Percentiles rank a stretch among this genome's conserved stretches.
Evolutionary conservation across 2,113 vertebrate species (phyloP).

Genomic region (Eurypyga helias): DNA sequence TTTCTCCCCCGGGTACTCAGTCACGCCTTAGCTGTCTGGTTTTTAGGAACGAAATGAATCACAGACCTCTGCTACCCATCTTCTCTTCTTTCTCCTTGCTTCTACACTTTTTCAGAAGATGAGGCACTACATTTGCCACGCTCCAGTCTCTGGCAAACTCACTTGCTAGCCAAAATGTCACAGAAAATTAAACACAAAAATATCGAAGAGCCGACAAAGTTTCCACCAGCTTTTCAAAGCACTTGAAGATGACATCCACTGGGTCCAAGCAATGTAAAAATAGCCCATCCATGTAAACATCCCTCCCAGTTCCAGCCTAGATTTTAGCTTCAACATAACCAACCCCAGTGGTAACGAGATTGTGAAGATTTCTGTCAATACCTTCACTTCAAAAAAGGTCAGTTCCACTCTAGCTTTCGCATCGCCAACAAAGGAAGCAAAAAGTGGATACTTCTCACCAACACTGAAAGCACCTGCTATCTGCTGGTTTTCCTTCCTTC

Average conservation of each 20-base stretch:
- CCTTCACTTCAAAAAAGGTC: background rate
- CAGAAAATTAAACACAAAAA: background rate
- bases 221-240: background rate
- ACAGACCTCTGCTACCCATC: background rate
- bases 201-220: background rate
- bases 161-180: background rate
- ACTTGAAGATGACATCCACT: background rate
- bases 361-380: background rate
- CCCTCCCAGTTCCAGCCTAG: background rate
- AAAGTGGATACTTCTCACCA: background rate
- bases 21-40: background rate
- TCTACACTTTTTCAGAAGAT: background rate
- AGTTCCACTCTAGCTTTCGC: background rate
- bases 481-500: background rate
- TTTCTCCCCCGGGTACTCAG: background rate
- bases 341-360: background rate
- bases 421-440: background rate
- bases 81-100: background rate
- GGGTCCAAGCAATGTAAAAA: background rate
- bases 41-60: background rate
- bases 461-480: accelerated
- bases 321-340: background rate
- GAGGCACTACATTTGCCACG: background rate
- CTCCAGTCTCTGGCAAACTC: background rate
- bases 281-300: background rate